A percentile compares a stretch with the other conserved stretches of the same genome.
phyloP scores from a whole-genome alignment of 2,888 invertebrate species.

The Trissolcus japonicus region DNA sequence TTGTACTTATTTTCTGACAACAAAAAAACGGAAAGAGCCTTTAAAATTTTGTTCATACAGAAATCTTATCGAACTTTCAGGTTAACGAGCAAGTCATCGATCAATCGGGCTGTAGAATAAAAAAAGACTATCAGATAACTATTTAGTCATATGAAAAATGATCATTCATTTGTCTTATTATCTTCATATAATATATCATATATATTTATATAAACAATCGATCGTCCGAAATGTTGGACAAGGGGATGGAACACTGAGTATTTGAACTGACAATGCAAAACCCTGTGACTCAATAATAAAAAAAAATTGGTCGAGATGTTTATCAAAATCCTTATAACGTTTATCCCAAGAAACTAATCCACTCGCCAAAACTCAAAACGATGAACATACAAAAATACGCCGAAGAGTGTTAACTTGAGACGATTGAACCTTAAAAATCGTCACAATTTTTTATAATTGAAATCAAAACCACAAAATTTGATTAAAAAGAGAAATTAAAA shows the following conservation, averaged over 20 bases:
- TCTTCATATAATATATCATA: constrained; percentile 26
- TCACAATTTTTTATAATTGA: no score
- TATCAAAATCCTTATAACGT: constrained; percentile 1
- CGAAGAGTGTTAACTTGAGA: not conserved
- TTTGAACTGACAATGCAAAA: constrained; percentile 31
- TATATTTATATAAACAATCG: constrained; percentile 37
- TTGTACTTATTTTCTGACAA: no score
- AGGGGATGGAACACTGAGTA: constrained; percentile 9
- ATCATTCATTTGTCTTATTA: constrained; percentile 28
- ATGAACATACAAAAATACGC: not conserved
- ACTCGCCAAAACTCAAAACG: constrained; percentile 12
- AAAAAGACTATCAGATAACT: constrained; percentile 21
- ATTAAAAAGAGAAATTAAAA: not conserved
- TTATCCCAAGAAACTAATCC: constrained; percentile 2
- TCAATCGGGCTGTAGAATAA: not conserved
- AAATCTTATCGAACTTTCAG: constrained; percentile 4
- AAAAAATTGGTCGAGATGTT: not conserved
- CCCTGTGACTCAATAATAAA: constrained; percentile 8
- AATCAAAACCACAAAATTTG: not conserved
- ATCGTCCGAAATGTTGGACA: constrained; percentile 7
- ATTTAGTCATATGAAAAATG: constrained; percentile 26
- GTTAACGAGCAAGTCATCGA: not conserved
- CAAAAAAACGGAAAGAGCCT: no score
- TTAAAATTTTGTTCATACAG: not conserved
- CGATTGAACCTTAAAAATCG: no score